Evolutionary conservation across 2,888 invertebrate genomes (phyloP), one percentile per base, ranked within the genome.

Genomic region (Laspeyria flexula): DNA sequence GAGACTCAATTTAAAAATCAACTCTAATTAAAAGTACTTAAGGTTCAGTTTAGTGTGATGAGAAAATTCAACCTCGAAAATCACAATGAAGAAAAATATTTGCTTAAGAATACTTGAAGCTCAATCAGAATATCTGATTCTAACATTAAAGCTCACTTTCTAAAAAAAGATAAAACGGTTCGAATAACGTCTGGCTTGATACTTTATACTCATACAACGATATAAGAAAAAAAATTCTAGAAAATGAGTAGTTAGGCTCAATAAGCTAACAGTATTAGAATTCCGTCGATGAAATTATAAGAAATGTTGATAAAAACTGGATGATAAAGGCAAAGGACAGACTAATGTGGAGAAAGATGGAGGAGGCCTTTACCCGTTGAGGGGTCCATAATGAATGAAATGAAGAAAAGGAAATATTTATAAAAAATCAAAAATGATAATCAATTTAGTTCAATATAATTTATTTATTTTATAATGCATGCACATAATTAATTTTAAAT

Each of bases 91-190:
- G 49, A 61, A 65, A 57, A 65, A 66, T 69, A 58, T 65, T 66
- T 65, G 50, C 44, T 43, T 47, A 57, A 65, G 70, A 54, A 70
- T 58, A 55, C 61, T 69, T 49, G 35, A 46, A 44, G 46, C 48
- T 57, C 66, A 66, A 65, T 60, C 52, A 43, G 66, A 65, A 66
- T 65, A 50, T 60, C 57, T 65, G 57, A 69, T 50, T 48, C 34
- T 12, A 43, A 55, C 47, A 52, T 69, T 60, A 50, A 60, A 50
- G 43, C 34, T 50, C 44, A 45, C 34, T 64, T 33, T 50, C 34
- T 40, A 52, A 52, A 21, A 23, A 11, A 38, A 21, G 44, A 54
- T 44, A 37, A 27, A 44, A 34, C 27, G 23, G 34, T 33, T 38
- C 25, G 0, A 1, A 29, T 27, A 37, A 46, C 21, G 29, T 33